Conservation (phyloP, 2,888 invertebrate genomes). For the Blastobasis lacticolella region DNA sequence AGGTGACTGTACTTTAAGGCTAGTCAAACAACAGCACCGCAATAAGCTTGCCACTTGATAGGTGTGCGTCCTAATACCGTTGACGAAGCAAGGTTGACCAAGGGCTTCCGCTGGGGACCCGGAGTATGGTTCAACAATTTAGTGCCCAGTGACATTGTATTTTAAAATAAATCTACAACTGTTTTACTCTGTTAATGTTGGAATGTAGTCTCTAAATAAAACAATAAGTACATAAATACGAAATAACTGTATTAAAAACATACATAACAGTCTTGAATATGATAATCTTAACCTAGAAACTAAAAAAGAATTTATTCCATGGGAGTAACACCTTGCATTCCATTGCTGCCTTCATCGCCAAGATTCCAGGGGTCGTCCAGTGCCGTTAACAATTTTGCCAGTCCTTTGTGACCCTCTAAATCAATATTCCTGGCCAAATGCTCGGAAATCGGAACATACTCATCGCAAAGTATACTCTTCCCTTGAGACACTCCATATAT, state of each 20-base stretch:
- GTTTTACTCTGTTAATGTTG: no score
- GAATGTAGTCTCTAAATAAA: no score
- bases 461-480: slow-evolving; percentile 58
- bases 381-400: slow-evolving; percentile 52
- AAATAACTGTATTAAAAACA: not conserved
- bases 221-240: not conserved
- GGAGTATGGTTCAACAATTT: no score
- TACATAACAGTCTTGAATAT: not conserved
- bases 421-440: slow-evolving; percentile 58
- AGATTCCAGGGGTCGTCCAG: slow-evolving; percentile 68
- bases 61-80: no score
- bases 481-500: slow-evolving; percentile 63
- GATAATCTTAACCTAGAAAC: slow-evolving; percentile 1
- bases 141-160: no score
- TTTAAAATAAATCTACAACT: no score
- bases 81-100: no score
- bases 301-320: slow-evolving; percentile 36
- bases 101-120: no score
- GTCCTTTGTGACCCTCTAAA: slow-evolving; percentile 54
- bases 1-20: no score
- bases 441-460: slow-evolving; percentile 52
- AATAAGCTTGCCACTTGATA: no score
- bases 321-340: slow-evolving; percentile 38
- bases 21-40: no score
- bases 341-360: slow-evolving; percentile 39